Conservation (phyloP, 2,797 vertebrate species). For the Thalassophryne amazonica region DNA sequence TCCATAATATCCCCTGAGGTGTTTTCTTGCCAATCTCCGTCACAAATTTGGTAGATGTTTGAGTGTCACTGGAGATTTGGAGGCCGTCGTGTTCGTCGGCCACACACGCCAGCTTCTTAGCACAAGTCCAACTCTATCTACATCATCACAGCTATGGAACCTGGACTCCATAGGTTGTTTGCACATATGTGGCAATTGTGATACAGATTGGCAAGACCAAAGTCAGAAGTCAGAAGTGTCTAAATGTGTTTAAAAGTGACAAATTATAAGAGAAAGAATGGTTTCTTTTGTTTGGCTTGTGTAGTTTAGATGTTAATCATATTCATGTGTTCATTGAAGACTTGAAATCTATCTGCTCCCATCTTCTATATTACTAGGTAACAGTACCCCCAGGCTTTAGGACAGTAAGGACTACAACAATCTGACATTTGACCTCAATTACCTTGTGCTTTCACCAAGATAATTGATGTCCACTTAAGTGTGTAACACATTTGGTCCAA, state of each 20-base stretch:
- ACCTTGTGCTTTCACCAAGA: too few relatives aligned
- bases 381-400: too few relatives aligned
- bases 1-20: conserved; percentile 25
- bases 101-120: conserved; percentile 29
- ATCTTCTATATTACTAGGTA: too few relatives aligned
- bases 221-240: conserved; percentile 39
- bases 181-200: conserved; percentile 4
- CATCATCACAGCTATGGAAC: conserved; percentile 49
- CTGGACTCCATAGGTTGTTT: conserved; percentile 17
- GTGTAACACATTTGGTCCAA: too few relatives aligned
- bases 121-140: conserved; percentile 55
- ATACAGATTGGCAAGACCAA: conserved; percentile 30
- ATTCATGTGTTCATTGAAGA: conserved; percentile 5
- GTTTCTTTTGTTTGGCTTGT: conserved; percentile 8
- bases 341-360: conserved; percentile 26
- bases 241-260: background rate
- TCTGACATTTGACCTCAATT: too few relatives aligned
- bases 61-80: conserved; percentile 15
- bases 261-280: conserved; percentile 1
- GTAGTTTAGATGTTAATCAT: conserved; percentile 15
- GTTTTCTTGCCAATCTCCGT: too few relatives aligned
- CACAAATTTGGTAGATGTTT: too few relatives aligned
- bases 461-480: too few relatives aligned
- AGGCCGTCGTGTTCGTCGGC: conserved; percentile 32
- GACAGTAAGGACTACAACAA: too few relatives aligned